phyloP scores from a whole-genome alignment of 2,888 invertebrate genomes.

The Zhengitettix transpicula region DNA sequence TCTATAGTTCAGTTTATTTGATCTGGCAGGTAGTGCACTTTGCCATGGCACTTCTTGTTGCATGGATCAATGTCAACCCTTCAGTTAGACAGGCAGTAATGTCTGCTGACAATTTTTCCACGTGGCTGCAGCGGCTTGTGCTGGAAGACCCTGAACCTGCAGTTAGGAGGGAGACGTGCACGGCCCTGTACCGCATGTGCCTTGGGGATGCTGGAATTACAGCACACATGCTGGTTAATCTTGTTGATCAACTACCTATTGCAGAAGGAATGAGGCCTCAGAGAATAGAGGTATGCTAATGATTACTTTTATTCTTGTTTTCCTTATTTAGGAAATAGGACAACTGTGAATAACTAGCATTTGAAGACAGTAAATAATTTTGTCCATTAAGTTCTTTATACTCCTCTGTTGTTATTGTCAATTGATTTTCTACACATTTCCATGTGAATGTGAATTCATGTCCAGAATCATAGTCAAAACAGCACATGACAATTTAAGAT shows the following conservation, averaged over 20 bases:
- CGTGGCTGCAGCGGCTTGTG: constrained; percentile 70
- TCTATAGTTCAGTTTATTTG: neutral
- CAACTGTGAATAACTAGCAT: no score
- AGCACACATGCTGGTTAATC: constrained; percentile 63
- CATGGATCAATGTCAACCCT: constrained; percentile 79
- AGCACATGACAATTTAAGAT: no score
- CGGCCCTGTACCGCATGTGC: constrained; percentile 78
- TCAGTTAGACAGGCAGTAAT: constrained; percentile 62
- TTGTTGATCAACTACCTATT: constrained; percentile 63
- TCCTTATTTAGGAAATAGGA: no score
- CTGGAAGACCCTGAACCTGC: constrained; percentile 86
- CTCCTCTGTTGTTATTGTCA: no score
- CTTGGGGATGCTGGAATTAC: constrained; percentile 49
- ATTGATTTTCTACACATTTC: no score
- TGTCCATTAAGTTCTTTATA: no score
- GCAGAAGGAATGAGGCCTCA: constrained; percentile 72
- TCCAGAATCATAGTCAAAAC: no score
- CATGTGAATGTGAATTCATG: no score
- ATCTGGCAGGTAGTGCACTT: constrained; percentile 59
- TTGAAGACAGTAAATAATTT: no score
- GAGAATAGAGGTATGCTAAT: constrained; percentile 26
- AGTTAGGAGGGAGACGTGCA: constrained; percentile 80
- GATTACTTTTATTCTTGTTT: no score
- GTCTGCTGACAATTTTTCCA: constrained; percentile 46
- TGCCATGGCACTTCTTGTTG: constrained; percentile 79